Evolutionary conservation across 2,888 invertebrate genomes (phyloP), one percentile per base, ranked within the genome.

Genomic region (Mesopsocus fuscifrons): DNA sequence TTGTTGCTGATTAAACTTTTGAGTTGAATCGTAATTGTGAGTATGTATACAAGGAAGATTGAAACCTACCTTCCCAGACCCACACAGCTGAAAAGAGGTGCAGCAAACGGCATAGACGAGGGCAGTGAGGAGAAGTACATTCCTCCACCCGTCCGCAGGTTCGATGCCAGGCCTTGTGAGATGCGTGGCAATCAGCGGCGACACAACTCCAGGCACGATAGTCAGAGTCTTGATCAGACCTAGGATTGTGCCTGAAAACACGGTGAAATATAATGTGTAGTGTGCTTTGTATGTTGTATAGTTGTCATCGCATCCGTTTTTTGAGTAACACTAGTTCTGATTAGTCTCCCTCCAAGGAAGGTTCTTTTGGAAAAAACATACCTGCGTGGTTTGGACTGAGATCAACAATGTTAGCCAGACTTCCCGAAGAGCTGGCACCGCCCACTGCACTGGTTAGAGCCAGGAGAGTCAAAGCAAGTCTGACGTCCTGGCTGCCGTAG

Each of bases 211-310:
- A 17, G 54, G 50, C 11, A 56, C 48, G 35, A 55, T 52, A 3
- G 54, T 52, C 17, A 54, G 43, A 3, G 51, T 50, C 45, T 56
- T 56, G n/a, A 53, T 52, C n/a, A 58, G 47, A 13, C 57, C 57
- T 49, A 57, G 52, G 17, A 57, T 50, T 1, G 54, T 44, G 8
- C 47, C 47, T 47, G 6, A 17, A 31, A 45, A 45, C 9, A 33
- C 9, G 3, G 13, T 40, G n/a, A n/a, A n/a, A n/a, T n/a, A n/a
- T n/a, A n/a, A n/a, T n/a, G n/a, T n/a, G n/a, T n/a, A n/a, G n/a
- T n/a, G n/a, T n/a, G n/a, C n/a, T n/a, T n/a, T n/a, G n/a, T n/a
- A n/a, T n/a, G n/a, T n/a, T n/a, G n/a, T n/a, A n/a, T n/a, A n/a
- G n/a, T n/a, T n/a, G n/a, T n/a, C n/a, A n/a, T n/a, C n/a, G n/a